Percentiles rank a stretch among this genome's conserved stretches.
These are phyloP conservation scores for Zapus hudsonius DNA, from an alignment of 2,113 vertebrate species.

Conservation along the genomic window DNA sequence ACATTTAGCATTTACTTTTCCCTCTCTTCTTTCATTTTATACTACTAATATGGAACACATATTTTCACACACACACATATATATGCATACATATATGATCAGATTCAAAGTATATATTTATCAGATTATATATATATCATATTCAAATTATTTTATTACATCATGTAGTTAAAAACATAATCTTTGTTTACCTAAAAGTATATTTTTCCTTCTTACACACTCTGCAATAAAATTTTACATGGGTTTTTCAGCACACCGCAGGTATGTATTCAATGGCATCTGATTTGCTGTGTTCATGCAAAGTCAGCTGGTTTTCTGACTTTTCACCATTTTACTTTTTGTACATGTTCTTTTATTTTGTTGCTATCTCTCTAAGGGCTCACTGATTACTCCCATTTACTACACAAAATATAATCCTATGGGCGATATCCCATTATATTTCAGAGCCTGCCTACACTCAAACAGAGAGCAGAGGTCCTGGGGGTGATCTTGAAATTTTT, in stretches of 20 bases:
- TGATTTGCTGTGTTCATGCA: background rate
- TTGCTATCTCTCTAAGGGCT: background rate
- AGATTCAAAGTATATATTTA: too few species aligned
- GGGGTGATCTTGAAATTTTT: background rate
- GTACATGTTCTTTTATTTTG: background rate
- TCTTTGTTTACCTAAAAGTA: background rate
- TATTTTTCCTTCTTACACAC: background rate
- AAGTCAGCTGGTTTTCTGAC: background rate
- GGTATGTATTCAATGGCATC: background rate
- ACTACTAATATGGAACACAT: background rate
- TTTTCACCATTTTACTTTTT: background rate
- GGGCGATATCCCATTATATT: background rate
- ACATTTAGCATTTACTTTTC: background rate
- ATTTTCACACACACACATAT: too few species aligned
- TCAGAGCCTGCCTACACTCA: background rate
- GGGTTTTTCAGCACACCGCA: background rate
- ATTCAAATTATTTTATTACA: conserved; percentile 18
- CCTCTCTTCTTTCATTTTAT: background rate
- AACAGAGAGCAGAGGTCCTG: background rate
- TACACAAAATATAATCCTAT: background rate
- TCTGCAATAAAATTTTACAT: background rate
- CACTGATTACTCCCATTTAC: background rate
- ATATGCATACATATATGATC: background rate
- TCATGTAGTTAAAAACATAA: background rate
- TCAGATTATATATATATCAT: too few species aligned